Evolutionary conservation across 2,113 vertebrate species (phyloP).

Genomic region (Odocoileus hemionus): DNA sequence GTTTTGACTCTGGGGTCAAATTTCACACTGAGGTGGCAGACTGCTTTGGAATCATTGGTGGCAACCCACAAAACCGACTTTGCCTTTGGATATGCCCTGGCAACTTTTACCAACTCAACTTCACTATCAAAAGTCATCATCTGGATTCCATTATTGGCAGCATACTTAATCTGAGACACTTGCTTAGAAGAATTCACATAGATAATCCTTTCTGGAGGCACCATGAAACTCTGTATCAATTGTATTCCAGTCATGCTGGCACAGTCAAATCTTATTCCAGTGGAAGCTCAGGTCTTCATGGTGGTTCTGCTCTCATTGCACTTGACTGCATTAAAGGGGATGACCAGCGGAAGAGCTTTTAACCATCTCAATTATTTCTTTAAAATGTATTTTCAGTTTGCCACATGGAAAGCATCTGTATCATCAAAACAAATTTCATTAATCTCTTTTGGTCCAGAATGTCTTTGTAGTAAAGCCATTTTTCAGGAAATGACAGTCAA

Average conservation of each 20-base stretch:
- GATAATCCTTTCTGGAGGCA: slow-evolving; percentile 91
- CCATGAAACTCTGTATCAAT: slow-evolving; percentile 91
- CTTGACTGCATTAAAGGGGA: slow-evolving; percentile 95
- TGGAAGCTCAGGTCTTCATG: slow-evolving; percentile 87
- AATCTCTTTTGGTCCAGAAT: slow-evolving; percentile 93
- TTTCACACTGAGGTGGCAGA: slow-evolving; percentile 95
- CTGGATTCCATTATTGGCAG: slow-evolving; percentile 91
- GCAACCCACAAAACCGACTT: slow-evolving; percentile 97
- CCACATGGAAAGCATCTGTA: slow-evolving; percentile 95
- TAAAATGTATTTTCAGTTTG: slow-evolving; percentile 91
- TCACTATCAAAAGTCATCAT: slow-evolving; percentile 99
- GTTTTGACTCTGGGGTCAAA: slow-evolving; percentile 94
- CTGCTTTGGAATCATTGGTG: slow-evolving; percentile 94
- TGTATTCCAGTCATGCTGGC: slow-evolving; percentile 98
- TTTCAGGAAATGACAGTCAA: slow-evolving; percentile 87
- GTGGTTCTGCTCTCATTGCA: slow-evolving; percentile 92
- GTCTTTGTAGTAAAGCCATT: slow-evolving; percentile 94
- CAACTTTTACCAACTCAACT: slow-evolving; percentile 94
- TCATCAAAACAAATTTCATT: slow-evolving; percentile 95
- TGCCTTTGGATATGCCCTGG: slow-evolving; percentile 91
- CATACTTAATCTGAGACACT: slow-evolving; percentile 97
- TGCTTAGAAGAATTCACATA: slow-evolving; percentile 98
- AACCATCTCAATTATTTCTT: slow-evolving; percentile 95
- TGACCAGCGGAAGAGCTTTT: slow-evolving; percentile 89
- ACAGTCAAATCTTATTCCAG: slow-evolving; percentile 95